Conservation (phyloP, 2,888 invertebrate genomes). For the Platerodrilus igneus region DNA sequence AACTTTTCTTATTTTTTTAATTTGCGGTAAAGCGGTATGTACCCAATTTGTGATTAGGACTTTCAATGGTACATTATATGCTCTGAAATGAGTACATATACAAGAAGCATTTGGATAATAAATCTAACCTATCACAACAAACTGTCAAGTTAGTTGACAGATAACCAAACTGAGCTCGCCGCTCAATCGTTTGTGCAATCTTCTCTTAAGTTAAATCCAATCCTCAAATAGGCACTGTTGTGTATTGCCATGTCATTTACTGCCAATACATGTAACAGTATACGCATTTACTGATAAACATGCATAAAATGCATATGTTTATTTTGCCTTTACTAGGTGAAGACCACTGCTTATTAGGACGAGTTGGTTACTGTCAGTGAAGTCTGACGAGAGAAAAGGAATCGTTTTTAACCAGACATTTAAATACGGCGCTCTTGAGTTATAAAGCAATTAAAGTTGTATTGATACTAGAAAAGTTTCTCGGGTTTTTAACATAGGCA, state of each 20-base stretch:
- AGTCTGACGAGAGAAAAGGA: too few relatives aligned
- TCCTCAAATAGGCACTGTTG: constrained; percentile 16
- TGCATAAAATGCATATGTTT: constrained; percentile 12
- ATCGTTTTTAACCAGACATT: too few relatives aligned
- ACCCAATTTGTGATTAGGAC: constrained; percentile 38
- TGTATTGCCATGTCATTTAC: constrained; percentile 23
- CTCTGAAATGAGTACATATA: too few relatives aligned
- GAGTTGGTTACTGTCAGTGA: too few relatives aligned
- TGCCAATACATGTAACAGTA: constrained; percentile 17
- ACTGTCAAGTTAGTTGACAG: constrained; percentile 17
- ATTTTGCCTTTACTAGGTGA: constrained; percentile 6
- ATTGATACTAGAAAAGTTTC: too few relatives aligned
- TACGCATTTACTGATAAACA: constrained; percentile 14
- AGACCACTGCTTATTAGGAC: too few relatives aligned
- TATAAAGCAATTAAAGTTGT: too few relatives aligned
- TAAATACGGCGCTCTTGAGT: too few relatives aligned
- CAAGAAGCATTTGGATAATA: too few relatives aligned
- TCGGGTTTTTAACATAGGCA: too few relatives aligned
- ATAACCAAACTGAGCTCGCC: constrained; percentile 15
- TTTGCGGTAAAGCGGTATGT: constrained; percentile 32
- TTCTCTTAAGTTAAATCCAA: constrained; percentile 12
- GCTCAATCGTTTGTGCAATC: constrained; percentile 18
- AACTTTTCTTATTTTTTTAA: too few relatives aligned
- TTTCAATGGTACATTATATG: too few relatives aligned
- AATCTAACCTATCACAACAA: constrained; percentile 10